Conservation (phyloP, 2,113 vertebrate genomes). For the Lophura nycthemera region DNA sequence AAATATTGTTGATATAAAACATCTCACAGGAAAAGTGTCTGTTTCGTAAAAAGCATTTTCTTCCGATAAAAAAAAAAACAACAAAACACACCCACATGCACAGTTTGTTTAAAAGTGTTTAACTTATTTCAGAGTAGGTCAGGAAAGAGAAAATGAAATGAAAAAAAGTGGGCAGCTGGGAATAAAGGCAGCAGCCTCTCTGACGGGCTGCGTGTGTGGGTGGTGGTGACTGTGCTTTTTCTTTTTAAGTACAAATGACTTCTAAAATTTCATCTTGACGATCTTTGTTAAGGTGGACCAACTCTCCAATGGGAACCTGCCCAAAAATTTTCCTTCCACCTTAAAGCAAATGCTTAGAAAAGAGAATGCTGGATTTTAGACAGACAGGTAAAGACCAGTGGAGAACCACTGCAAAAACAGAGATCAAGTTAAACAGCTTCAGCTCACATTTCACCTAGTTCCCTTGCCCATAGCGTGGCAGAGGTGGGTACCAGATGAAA, state of each 20-base stretch:
- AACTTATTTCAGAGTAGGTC: neutral
- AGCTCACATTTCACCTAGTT: neutral
- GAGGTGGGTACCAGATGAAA: slow-evolving; percentile 44
- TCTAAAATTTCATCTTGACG: neutral
- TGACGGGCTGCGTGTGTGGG: neutral
- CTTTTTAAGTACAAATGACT: neutral
- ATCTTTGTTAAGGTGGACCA: slow-evolving; percentile 7
- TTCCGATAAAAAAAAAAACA: neutral
- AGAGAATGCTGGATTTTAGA: neutral
- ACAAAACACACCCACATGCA: neutral
- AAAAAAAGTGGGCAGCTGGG: neutral
- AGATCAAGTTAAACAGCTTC: neutral
- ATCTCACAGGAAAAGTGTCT: neutral
- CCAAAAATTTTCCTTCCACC: neutral
- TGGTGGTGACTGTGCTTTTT: neutral
- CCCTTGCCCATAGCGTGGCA: neutral
- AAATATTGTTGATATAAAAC: neutral
- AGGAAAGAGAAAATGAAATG: neutral
- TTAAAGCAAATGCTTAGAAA: neutral
- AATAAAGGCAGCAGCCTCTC: neutral
- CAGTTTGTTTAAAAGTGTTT: neutral
- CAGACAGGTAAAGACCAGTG: neutral
- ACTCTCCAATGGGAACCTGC: neutral
- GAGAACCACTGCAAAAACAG: neutral
- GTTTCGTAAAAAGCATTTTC: neutral